Base-by-base conservation (phyloP, 1,140 invertebrate species). In the Drosophila sechellia region DNA sequence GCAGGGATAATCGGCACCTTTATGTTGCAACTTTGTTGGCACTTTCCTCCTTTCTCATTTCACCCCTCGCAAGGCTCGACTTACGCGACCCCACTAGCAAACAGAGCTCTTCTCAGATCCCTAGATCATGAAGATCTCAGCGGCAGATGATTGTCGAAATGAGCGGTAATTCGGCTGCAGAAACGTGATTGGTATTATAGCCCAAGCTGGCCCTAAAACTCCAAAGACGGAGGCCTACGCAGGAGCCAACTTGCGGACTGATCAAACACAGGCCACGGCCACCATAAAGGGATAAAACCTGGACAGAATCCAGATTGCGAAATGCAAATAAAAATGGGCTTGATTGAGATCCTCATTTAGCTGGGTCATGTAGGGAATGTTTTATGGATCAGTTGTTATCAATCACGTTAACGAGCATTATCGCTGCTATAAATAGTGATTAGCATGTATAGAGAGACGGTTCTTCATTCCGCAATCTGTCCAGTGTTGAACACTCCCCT, bases 141-240 rank as follows among this genome's bases (percentile, higher is more conserved):
- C 77, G 69, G 81, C 74, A 81, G 77, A 86, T 86, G 69, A 73
- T 64, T 75, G 63, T 70, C 65, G 64, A 80, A 68, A 76, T 74
- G 78, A 86, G 57, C 74, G 63, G 74, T 69, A 64, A 52, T 71
- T 34, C 42, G n/a, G 46, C 39, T 52, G 50, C 37, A 48, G 45
- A 45, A 74, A 79, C 75, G 83, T 86, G 83, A 68, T 81, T 86
- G 64, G 71, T 65, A 68, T 86, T 43, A 58, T 56, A 80, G 73
- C 48, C 76, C 50, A 37, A 35, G 59, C 58, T 39, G 53, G 31
- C 40, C 15, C 2, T 37, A 11, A 22, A 63, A 20, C 17, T 34
- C 5, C 1, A 25, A 40, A 48, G 54, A 35, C 40, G 46, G 40
- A 52, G 52, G 48, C 77, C 81, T 61, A 86, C 81, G 77, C 78